Percentiles rank a stretch among this genome's conserved stretches.
phyloP scores from a whole-genome alignment of 1,140 invertebrate genomes.

The Metopolophium dirhodum region DNA sequence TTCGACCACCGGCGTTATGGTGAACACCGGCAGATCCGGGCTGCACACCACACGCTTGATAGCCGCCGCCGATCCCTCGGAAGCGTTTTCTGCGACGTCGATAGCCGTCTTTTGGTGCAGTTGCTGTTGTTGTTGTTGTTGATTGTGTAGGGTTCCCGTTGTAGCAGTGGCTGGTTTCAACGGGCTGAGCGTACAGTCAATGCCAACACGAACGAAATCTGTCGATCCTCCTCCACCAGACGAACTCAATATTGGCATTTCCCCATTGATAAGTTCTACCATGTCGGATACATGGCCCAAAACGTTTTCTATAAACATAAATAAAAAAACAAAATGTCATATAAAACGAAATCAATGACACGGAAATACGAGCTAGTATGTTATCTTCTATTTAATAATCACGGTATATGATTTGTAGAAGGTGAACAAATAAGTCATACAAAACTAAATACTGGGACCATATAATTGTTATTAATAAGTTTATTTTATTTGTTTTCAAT shows the following conservation, averaged over 20 bases:
- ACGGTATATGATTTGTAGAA: background rate
- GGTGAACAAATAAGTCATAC: background rate
- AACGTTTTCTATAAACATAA: conserved; percentile 61
- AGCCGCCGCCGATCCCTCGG: conserved; percentile 45
- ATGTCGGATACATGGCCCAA: conserved; percentile 63
- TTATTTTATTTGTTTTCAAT: background rate
- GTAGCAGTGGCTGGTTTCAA: conserved; percentile 55
- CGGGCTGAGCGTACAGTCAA: conserved; percentile 61
- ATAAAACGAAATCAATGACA: background rate
- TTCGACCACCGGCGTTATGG: conserved; percentile 59
- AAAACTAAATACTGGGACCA: background rate
- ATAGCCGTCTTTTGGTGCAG: conserved; percentile 58
- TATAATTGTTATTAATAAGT: background rate
- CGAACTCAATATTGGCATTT: conserved; percentile 58
- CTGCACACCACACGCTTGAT: conserved; percentile 62
- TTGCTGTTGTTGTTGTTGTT: conserved; percentile 61
- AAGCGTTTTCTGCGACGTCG: background rate
- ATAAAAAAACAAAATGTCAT: conserved; percentile 38
- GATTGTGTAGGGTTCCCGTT: background rate
- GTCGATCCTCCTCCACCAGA: conserved; percentile 41
- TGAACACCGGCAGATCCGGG: conserved; percentile 62
- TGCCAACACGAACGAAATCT: conserved; percentile 60
- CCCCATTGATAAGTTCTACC: conserved; percentile 62
- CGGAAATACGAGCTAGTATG: background rate
- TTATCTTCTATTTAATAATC: background rate